Evolutionary conservation across 2,888 invertebrate genomes (phyloP).

Genomic region (Pseudoips prasinana): DNA sequence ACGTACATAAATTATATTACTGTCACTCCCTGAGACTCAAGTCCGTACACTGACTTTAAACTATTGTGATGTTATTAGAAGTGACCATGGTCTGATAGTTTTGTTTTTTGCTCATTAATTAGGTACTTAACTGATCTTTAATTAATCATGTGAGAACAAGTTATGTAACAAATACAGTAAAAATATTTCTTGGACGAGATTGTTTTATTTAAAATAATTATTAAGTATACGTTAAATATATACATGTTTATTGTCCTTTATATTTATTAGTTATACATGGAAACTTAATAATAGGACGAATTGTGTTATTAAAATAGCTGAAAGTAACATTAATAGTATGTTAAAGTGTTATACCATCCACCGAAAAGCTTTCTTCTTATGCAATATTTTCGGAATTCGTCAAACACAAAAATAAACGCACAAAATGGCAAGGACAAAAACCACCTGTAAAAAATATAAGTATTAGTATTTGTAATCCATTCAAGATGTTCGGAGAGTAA

Average conservation of each 20-base stretch:
- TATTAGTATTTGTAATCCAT: too few relatives aligned
- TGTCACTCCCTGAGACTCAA: constrained; percentile 20
- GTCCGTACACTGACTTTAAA: constrained; percentile 25
- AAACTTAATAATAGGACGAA: too few relatives aligned
- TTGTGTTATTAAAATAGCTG: too few relatives aligned
- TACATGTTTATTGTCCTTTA: too few relatives aligned
- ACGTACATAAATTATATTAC: too few relatives aligned
- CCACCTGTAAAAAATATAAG: constrained; percentile 80
- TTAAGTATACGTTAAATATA: too few relatives aligned
- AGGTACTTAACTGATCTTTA: constrained; percentile 28
- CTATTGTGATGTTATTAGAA: constrained; percentile 32
- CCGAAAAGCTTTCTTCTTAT: constrained; percentile 73
- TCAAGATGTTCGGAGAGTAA: too few relatives aligned
- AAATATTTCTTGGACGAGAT: constrained; percentile 17
- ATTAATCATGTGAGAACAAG: constrained; percentile 31
- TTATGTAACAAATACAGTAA: constrained; percentile 29
- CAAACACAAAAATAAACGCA: constrained; percentile 86
- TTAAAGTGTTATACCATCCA: constrained; percentile 66
- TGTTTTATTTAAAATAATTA: constrained; percentile 25
- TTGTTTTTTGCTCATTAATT: constrained; percentile 41
- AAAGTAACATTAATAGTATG: constrained; percentile 59
- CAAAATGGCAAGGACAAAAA: constrained; percentile 88
- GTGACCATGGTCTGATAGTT: constrained; percentile 28
- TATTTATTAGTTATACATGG: too few relatives aligned
- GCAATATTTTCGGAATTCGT: constrained; percentile 87